Evolutionary conservation across 2,113 vertebrate species (phyloP), one percentile per base, ranked within the genome.

Genomic region (Melanotaenia duboulayi): DNA sequence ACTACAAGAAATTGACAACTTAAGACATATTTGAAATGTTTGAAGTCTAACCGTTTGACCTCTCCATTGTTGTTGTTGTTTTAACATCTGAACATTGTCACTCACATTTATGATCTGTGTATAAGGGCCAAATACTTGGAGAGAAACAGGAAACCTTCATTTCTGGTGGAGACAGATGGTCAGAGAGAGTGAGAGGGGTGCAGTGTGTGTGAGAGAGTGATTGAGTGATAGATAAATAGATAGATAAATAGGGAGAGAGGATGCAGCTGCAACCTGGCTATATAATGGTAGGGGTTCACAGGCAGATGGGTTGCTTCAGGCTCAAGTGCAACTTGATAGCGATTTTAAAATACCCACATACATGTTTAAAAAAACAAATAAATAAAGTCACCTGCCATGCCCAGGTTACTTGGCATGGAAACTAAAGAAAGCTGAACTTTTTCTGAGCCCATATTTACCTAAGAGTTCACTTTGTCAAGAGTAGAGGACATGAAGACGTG

Each of bases 81-180:
- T 52, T 8, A 57, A 13, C 67, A 60, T 50, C 19, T 37, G 37
- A 49, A 66, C 61, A 55, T 75, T 58, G 52, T 78, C 51, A 74
- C 80, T 63, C n/a, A 71, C 51, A 48, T 77, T 56, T 46, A 52
- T 50, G 73, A 65, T 83, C 81, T 81, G 60, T 77, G 63, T 83
- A 60, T 59, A 58, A 74, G 59, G 67, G 35, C 35, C 61, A 71
- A 86, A 83, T 78, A 78, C 66, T 89, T 68, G 48, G 76, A 80
- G 57, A n/a, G 92, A 92, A 94, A 94, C 35, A 17, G 54, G 88
- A 95, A 89, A 88, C 61, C 76, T 82, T 78, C 51, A 77, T 81
- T 84, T 88, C 80, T 89, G 81, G 74, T 8, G 49, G 71, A 81
- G 89, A 92, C 94, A 94, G 93, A 90, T 94, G 93, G 90, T 90